These are phyloP conservation scores for Lophius americanus DNA, from an alignment of 2,797 vertebrate species.

Conservation along the genomic window DNA sequence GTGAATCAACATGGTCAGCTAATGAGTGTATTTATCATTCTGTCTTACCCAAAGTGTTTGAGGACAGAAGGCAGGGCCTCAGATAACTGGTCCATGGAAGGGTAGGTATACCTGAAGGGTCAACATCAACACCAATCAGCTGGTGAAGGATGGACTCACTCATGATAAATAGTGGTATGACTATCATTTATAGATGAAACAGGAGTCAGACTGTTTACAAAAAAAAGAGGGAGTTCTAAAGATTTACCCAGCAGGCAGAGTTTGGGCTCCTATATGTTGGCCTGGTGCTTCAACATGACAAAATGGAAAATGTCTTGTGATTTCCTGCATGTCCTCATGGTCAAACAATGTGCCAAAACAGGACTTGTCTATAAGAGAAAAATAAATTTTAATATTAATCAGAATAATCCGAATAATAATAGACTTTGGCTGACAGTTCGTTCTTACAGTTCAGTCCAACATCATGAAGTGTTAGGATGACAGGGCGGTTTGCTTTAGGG, in stretches of 20 bases:
- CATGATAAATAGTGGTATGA: not conserved
- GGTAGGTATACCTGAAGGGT: conserved; percentile 87
- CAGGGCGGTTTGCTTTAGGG: conserved; percentile 83
- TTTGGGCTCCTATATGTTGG: conserved; percentile 89
- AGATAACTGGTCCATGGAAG: conserved; percentile 94
- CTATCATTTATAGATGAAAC: not conserved
- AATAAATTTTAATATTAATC: not conserved
- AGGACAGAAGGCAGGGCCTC: conserved; percentile 89
- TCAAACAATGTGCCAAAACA: conserved; percentile 92
- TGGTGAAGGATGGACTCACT: not conserved
- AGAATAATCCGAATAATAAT: not conserved
- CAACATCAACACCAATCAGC: conserved; percentile 14
- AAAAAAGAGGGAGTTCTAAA: not conserved
- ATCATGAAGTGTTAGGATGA: conserved; percentile 94
- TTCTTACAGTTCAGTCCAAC: conserved; percentile 93
- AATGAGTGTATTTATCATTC: not conserved
- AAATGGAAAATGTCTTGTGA: conserved; percentile 90
- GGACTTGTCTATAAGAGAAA: conserved; percentile 85
- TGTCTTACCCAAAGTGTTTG: conserved; percentile 91
- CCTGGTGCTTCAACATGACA: conserved; percentile 94
- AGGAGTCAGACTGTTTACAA: not conserved
- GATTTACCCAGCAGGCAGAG: conserved; percentile 87
- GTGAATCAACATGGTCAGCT: not conserved
- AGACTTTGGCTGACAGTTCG: not conserved
- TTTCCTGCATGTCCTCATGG: conserved; percentile 94